These are phyloP conservation scores for Urocyon cinereoargenteus DNA, from an alignment of 2,797 vertebrate genomes.

Conservation along the genomic window DNA sequence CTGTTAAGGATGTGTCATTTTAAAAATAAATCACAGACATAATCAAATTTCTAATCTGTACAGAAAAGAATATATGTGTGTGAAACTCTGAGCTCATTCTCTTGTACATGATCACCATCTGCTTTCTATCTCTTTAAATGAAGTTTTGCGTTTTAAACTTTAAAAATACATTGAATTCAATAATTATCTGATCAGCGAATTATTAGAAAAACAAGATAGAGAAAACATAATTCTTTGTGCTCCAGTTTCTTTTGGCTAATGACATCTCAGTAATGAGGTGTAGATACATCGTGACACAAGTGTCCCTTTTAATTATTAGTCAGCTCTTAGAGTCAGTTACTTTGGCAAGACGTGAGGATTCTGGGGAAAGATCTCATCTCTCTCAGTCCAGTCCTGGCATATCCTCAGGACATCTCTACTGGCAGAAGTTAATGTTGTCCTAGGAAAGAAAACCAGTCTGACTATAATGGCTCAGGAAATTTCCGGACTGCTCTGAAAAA, in stretches of 20 bases:
- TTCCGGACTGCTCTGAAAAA: background rate
- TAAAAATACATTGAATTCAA: constrained; percentile 47
- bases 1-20: constrained; percentile 51
- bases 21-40: constrained; percentile 58
- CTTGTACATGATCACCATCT: constrained; percentile 49
- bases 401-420: background rate
- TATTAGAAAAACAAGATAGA: background rate
- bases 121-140: constrained; percentile 63
- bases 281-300: background rate
- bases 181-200: constrained; percentile 27
- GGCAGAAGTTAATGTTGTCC: background rate
- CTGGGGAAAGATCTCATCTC: background rate
- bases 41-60: constrained; percentile 24
- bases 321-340: background rate
- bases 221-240: background rate
- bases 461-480: background rate
- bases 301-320: background rate
- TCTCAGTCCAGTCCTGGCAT: background rate
- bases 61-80: constrained; percentile 55
- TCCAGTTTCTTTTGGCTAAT: background rate
- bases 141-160: constrained; percentile 53
- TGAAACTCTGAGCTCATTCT: background rate
- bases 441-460: background rate
- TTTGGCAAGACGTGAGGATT: background rate
- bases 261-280: background rate